Conservation (phyloP, 2,113 vertebrate genomes). For the Sylvia atricapilla region DNA sequence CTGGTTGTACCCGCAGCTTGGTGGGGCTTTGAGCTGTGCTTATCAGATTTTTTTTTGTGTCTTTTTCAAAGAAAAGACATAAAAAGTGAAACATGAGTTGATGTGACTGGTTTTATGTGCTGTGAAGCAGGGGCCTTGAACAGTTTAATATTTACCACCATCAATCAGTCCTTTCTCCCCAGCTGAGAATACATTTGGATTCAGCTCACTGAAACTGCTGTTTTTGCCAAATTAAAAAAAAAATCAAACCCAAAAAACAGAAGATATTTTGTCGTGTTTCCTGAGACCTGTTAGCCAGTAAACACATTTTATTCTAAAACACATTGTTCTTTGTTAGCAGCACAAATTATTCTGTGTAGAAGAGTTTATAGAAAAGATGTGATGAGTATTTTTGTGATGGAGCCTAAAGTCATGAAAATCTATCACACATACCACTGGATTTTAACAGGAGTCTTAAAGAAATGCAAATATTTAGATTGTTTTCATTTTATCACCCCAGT, state of each 20-base stretch:
- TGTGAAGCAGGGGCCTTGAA: conserved; percentile 39
- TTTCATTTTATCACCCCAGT: neutral
- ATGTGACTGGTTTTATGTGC: conserved; percentile 49
- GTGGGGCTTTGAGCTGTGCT: neutral
- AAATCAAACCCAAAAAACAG: neutral
- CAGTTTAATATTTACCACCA: conserved; percentile 53
- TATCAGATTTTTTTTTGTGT: neutral
- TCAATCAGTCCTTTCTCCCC: conserved; percentile 50
- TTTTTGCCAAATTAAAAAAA: neutral
- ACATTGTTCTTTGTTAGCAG: neutral
- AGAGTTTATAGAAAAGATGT: neutral
- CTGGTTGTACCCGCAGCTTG: neutral
- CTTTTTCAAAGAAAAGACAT: conserved; percentile 44
- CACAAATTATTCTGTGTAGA: neutral
- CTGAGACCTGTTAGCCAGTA: neutral
- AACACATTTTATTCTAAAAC: neutral
- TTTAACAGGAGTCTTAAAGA: neutral
- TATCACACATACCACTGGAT: neutral
- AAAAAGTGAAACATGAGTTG: conserved; percentile 64
- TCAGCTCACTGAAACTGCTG: neutral
- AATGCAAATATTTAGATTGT: neutral
- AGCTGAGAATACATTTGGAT: conserved; percentile 39
- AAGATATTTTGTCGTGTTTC: neutral
- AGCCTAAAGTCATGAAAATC: neutral
- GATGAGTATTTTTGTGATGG: neutral